Evolutionary conservation across 2,113 vertebrate species (phyloP).

Genomic region (Ptilonorhynchus violaceus): DNA sequence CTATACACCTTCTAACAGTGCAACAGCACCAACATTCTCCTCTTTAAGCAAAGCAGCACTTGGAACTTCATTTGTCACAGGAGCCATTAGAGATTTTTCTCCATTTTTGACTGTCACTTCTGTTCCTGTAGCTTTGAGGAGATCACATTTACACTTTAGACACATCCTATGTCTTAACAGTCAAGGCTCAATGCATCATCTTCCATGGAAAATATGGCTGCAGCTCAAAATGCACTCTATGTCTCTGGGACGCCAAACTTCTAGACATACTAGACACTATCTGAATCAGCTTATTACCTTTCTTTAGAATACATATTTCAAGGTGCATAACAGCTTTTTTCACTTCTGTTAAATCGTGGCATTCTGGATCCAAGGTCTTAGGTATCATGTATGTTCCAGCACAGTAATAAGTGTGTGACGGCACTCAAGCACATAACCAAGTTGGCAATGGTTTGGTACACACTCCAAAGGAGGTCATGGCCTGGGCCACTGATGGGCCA

Average conservation of each 20-base stretch:
- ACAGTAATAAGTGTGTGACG: slow-evolving; percentile 27
- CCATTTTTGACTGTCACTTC: slow-evolving; percentile 43
- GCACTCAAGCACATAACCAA: background rate
- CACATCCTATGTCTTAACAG: slow-evolving; percentile 75
- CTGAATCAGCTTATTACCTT: slow-evolving; percentile 62
- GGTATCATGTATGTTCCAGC: slow-evolving; percentile 44
- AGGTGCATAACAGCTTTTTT: slow-evolving; percentile 73
- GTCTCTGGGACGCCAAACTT: slow-evolving; percentile 73
- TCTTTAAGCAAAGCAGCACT: background rate
- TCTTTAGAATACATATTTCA: slow-evolving; percentile 69
- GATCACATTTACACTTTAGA: slow-evolving; percentile 81
- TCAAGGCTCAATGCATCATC: slow-evolving; percentile 75
- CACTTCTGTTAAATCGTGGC: slow-evolving; percentile 66
- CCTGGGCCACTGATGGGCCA: background rate
- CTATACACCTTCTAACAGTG: background rate
- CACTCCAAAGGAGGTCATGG: background rate
- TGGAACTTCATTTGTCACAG: background rate
- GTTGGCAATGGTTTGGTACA: background rate
- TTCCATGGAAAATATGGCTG: slow-evolving; percentile 76
- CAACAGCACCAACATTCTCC: background rate
- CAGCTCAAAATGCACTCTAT: slow-evolving; percentile 78
- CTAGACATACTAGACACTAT: slow-evolving; percentile 79
- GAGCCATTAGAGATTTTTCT: background rate
- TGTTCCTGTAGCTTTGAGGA: slow-evolving; percentile 76
- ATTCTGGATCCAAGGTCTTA: slow-evolving; percentile 53